Percentiles rank a stretch among this genome's conserved stretches.
Evolutionary conservation across 2,888 invertebrate species (phyloP).

Genomic region (Lasioglossum villosulum): DNA sequence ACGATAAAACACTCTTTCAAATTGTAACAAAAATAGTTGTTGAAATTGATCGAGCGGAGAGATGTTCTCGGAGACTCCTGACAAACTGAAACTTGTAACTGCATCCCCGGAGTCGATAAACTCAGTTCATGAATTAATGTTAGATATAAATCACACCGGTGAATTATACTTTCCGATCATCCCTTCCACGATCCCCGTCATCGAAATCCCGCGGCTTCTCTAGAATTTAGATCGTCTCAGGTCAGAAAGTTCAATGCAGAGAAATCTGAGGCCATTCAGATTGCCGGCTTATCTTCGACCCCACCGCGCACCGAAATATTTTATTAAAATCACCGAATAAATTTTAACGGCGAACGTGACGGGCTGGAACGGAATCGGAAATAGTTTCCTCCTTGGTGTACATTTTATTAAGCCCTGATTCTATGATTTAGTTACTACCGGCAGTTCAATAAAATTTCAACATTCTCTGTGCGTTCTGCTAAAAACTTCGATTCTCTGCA

Average conservation of each 20-base stretch:
- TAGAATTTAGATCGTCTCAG: conserved; percentile 5
- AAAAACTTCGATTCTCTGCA: no score
- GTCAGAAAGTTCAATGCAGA: conserved; percentile 20
- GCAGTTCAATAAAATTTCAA: neutral
- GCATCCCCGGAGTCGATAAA: neutral
- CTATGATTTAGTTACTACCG: neutral
- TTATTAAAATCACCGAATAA: conserved; percentile 51
- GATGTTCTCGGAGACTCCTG: neutral
- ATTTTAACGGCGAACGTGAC: conserved; percentile 19
- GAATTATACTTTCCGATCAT: conserved; percentile 14
- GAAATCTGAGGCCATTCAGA: conserved; percentile 15
- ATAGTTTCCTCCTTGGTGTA: neutral
- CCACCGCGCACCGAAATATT: conserved; percentile 32
- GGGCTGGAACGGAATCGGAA: neutral
- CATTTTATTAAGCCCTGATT: neutral
- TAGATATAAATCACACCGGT: neutral
- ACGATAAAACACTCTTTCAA: neutral
- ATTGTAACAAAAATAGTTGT: neutral
- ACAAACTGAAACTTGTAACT: neutral
- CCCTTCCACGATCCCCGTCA: neutral
- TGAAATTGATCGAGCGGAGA: neutral
- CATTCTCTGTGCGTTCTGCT: no score
- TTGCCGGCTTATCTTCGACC: conserved; percentile 22
- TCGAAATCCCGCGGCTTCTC: neutral
- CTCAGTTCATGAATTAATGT: neutral